Conservation (phyloP, 2,888 invertebrate genomes). For the Tetranychus piercei region DNA sequence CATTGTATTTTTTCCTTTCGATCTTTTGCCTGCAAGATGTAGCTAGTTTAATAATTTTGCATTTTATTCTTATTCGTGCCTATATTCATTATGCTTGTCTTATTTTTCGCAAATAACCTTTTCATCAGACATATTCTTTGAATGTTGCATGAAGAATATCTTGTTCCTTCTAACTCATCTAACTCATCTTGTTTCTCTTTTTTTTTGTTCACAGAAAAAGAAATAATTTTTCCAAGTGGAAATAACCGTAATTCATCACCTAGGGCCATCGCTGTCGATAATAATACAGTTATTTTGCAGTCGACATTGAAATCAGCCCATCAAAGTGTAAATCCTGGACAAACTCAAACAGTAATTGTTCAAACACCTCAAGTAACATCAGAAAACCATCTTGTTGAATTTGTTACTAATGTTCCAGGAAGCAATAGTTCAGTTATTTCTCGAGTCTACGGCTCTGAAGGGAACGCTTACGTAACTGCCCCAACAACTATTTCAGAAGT, state of each 20-base stretch:
- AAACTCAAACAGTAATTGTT: constrained; percentile 26
- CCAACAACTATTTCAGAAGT: constrained; percentile 1
- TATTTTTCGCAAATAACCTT: too few relatives aligned
- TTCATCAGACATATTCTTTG: too few relatives aligned
- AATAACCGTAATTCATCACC: constrained; percentile 16
- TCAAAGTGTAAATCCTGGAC: constrained; percentile 15
- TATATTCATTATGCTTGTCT: too few relatives aligned
- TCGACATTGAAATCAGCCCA: constrained; percentile 8
- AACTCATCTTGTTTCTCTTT: background rate
- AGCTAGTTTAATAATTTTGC: too few relatives aligned
- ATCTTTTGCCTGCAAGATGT: too few relatives aligned
- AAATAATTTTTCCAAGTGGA: constrained; percentile 12
- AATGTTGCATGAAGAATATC: too few relatives aligned
- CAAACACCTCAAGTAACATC: constrained; percentile 24
- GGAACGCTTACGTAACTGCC: background rate
- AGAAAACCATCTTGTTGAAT: constrained; percentile 15
- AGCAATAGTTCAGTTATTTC: constrained; percentile 17
- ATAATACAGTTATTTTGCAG: constrained; percentile 20
- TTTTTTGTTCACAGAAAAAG: constrained; percentile 15
- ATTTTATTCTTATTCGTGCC: too few relatives aligned
- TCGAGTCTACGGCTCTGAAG: constrained; percentile 16
- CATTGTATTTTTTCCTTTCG: too few relatives aligned
- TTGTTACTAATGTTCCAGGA: background rate
- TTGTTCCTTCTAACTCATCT: background rate
- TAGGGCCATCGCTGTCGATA: constrained; percentile 19